Evolutionary conservation across 2,797 vertebrate genomes (phyloP).

Genomic region (Rhadinocentrus ornatus): DNA sequence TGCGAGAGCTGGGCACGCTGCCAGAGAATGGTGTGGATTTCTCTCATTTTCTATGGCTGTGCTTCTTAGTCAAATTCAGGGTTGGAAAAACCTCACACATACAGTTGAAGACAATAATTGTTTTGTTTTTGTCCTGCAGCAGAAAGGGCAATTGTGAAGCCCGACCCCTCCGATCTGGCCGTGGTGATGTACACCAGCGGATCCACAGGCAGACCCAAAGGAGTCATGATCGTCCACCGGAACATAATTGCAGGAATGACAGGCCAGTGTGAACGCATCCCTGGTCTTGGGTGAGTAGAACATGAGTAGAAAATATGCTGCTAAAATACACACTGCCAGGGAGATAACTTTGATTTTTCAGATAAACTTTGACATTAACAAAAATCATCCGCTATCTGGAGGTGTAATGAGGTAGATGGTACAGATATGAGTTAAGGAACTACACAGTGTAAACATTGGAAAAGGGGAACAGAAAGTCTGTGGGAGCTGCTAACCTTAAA

Average conservation of each 20-base stretch:
- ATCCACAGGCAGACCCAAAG: conserved; percentile 95
- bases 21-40: conserved; percentile 90
- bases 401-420: background rate
- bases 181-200: conserved; percentile 99
- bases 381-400: background rate
- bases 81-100: background rate
- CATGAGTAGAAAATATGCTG: background rate
- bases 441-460: background rate
- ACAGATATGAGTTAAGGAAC: background rate
- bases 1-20: conserved; percentile 89
- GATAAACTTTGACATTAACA: background rate
- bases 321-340: background rate
- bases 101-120: background rate
- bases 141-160: conserved; percentile 80
- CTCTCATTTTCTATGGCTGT: background rate
- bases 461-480: conserved; percentile 7
- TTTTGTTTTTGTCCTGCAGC: conserved; percentile 74
- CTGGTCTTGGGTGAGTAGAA: conserved; percentile 91
- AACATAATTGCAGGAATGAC: conserved; percentile 97
- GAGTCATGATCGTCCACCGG: conserved; percentile 95
- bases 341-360: background rate
- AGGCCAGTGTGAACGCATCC: conserved; percentile 96
- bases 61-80: background rate
- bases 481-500: background rate
- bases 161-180: conserved; percentile 89